Percentiles rank a stretch among this genome's conserved stretches.
phyloP scores from a whole-genome alignment of 2,797 vertebrate genomes.

The Forpus xanthops region DNA sequence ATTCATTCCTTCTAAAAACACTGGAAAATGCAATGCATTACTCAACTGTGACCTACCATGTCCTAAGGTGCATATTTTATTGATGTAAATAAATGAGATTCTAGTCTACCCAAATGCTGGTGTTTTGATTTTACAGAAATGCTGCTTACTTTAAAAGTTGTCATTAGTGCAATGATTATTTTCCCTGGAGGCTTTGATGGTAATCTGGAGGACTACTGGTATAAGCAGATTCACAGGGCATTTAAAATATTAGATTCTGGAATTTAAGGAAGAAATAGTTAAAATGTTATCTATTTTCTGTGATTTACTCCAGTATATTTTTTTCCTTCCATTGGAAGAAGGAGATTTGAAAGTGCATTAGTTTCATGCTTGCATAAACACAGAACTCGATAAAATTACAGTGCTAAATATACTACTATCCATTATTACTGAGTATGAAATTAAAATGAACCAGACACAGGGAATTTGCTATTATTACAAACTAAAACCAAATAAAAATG shows the following conservation, averaged over 20 bases:
- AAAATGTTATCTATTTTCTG: not conserved
- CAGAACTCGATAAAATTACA: constrained; percentile 21
- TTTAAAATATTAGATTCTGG: not conserved
- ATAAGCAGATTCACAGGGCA: not conserved
- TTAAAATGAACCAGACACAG: not conserved
- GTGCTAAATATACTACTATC: not conserved
- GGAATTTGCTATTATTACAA: constrained; percentile 5
- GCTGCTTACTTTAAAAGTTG: constrained; percentile 56
- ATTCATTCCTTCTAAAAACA: constrained; percentile 74
- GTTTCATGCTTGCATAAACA: not conserved
- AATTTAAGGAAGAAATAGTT: constrained; percentile 1
- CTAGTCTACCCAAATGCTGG: constrained; percentile 22
- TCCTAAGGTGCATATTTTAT: constrained; percentile 72
- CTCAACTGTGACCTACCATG: constrained; percentile 57
- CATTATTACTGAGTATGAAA: not conserved
- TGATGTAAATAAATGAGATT: constrained; percentile 75
- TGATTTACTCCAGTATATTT: not conserved
- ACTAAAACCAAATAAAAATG: constrained; percentile 24
- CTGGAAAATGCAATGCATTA: constrained; percentile 64
- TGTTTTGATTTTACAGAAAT: constrained; percentile 71
- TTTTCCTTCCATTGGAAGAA: not conserved
- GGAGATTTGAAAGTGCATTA: not conserved
- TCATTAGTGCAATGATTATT: constrained; percentile 62
- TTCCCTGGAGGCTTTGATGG: constrained; percentile 12
- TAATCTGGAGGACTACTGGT: constrained; percentile 20